These are phyloP conservation scores for Indri indri DNA, from an alignment of 2,113 vertebrate species.

Conservation along the genomic window DNA sequence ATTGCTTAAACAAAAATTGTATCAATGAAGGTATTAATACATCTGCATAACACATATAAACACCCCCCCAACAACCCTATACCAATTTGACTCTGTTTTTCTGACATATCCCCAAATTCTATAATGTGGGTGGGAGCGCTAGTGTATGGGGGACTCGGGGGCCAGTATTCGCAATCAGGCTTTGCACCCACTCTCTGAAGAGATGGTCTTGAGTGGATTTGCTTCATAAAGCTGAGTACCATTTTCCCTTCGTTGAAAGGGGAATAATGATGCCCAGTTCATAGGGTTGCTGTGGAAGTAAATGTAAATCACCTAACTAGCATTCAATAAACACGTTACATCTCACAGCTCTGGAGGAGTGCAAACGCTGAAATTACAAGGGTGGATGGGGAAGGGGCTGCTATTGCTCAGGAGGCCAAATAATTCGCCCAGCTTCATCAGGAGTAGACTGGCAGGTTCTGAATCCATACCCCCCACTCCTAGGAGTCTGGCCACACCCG, in stretches of 20 bases:
- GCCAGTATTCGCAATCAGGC: neutral
- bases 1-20: neutral
- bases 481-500: neutral
- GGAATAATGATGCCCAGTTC: neutral
- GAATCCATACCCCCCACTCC: fast-evolving
- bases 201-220: neutral
- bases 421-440: neutral
- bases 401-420: neutral
- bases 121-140: too few species aligned
- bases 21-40: neutral
- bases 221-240: neutral
- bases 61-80: fast-evolving
- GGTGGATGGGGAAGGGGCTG: fast-evolving
- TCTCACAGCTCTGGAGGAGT: neutral
- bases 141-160: neutral
- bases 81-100: neutral
- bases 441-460: neutral
- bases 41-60: neutral
- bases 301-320: neutral
- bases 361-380: too few species aligned
- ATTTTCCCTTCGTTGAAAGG: neutral
- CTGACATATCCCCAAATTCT: too few species aligned
- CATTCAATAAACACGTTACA: too few species aligned
- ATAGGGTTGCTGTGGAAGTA: neutral
- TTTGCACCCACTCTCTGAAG: neutral